These are phyloP conservation scores for Rhopalosiphum nymphaeae DNA, from an alignment of 2,888 invertebrate genomes.

Conservation along the genomic window DNA sequence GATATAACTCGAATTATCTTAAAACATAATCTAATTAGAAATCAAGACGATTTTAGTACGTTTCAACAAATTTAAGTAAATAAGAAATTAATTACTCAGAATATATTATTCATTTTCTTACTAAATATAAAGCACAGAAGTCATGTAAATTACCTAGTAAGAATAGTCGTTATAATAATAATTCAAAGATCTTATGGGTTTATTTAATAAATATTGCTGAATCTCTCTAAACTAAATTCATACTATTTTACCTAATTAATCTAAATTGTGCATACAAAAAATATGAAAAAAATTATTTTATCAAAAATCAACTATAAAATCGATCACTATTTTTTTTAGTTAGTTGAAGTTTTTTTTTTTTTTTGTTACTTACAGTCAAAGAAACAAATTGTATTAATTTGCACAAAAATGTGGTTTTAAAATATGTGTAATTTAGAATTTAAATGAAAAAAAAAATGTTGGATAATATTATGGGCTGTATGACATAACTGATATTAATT, in stretches of 20 bases:
- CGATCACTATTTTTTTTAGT: background rate
- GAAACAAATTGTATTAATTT: background rate
- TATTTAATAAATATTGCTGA: background rate
- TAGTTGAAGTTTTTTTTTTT: background rate
- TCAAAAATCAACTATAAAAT: background rate
- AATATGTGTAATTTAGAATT: background rate
- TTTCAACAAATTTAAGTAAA: background rate
- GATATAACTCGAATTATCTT: background rate
- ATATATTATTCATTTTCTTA: background rate
- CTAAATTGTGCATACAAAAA: too few species aligned
- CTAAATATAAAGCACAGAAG: background rate
- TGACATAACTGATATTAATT: background rate
- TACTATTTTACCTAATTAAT: background rate
- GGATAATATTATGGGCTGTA: background rate
- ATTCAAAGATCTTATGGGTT: background rate
- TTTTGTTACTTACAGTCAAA: background rate
- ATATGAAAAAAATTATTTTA: too few species aligned
- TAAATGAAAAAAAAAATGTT: background rate
- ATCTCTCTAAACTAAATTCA: background rate
- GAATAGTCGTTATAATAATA: background rate
- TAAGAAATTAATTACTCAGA: background rate
- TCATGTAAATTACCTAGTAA: background rate
- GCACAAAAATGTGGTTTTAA: background rate
- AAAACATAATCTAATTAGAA: slow-evolving; percentile 12
- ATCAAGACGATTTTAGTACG: background rate